Evolutionary conservation across 2,888 invertebrate genomes (phyloP).

Genomic region (Drosophila aldrichi): DNA sequence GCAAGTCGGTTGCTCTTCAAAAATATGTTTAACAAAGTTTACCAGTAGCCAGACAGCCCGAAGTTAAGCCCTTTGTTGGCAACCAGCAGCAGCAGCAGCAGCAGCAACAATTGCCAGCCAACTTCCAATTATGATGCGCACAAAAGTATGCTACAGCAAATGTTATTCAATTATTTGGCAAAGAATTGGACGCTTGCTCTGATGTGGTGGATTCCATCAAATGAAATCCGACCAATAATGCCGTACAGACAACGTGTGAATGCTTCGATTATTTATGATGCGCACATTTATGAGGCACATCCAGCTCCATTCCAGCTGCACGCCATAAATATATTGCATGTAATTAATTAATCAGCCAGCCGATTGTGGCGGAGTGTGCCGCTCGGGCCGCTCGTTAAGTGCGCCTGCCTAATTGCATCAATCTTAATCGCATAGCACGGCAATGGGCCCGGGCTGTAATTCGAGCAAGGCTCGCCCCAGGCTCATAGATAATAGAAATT

Average conservation of each 20-base stretch:
- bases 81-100: conserved; percentile 35
- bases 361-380: conserved; percentile 19
- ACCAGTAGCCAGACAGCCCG: conserved; percentile 51
- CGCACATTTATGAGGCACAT: conserved; percentile 30
- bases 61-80: conserved; percentile 68
- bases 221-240: conserved; percentile 20
- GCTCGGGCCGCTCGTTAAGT: conserved; percentile 46
- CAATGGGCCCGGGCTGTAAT: conserved; percentile 53
- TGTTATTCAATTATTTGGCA: conserved; percentile 65
- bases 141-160: conserved; percentile 56
- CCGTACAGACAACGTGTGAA: conserved; percentile 27
- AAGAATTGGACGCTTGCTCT: conserved; percentile 5
- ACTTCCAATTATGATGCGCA: conserved; percentile 60
- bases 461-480: conserved; percentile 55
- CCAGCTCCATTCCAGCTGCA: neutral
- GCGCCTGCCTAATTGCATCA: conserved; percentile 56
- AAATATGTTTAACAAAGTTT: conserved; percentile 47
- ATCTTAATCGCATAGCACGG: conserved; percentile 38
- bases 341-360: conserved; percentile 75
- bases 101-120: neutral
- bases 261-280: conserved; percentile 61
- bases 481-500: conserved; percentile 70
- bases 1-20: conserved; percentile 19
- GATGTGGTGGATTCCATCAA: neutral
- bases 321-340: conserved; percentile 68